phyloP scores from a whole-genome alignment of 2,888 invertebrate species.

The Byasa hedistus region DNA sequence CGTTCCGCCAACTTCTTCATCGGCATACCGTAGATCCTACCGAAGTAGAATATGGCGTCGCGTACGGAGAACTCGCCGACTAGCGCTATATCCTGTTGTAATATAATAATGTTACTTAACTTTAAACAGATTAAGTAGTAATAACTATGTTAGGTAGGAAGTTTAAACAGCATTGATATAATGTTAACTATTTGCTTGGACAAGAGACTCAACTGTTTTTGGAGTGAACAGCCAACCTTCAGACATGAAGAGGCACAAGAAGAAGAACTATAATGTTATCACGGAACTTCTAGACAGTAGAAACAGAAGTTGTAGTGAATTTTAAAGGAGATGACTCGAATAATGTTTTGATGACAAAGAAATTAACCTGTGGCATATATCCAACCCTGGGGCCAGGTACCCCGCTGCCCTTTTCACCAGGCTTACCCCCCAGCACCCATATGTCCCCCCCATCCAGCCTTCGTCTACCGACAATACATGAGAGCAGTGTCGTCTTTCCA shows the following conservation, averaged over 20 bases:
- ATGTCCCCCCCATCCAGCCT: constrained; percentile 86
- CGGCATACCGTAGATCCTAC: constrained; percentile 89
- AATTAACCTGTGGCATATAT: constrained; percentile 91
- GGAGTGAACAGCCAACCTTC: too few relatives aligned
- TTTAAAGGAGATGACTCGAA: too few relatives aligned
- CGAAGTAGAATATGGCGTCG: constrained; percentile 93
- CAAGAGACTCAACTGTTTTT: too few relatives aligned
- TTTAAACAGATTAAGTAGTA: too few relatives aligned
- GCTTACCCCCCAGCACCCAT: constrained; percentile 86
- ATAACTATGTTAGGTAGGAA: too few relatives aligned
- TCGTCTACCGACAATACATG: constrained; percentile 90
- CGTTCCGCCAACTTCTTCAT: constrained; percentile 82
- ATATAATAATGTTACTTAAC: not conserved
- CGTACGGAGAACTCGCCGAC: constrained; percentile 89
- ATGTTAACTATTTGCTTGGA: too few relatives aligned
- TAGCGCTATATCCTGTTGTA: constrained; percentile 85
- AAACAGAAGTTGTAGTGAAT: too few relatives aligned
- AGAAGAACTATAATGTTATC: too few relatives aligned
- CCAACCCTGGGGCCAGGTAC: constrained; percentile 88
- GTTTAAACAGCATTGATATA: too few relatives aligned
- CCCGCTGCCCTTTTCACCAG: constrained; percentile 80
- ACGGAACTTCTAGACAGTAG: too few relatives aligned
- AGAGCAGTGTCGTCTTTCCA: constrained; percentile 92
- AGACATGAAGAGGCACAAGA: too few relatives aligned
- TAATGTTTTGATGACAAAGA: too few relatives aligned